Conservation (phyloP, 1,140 invertebrate genomes). For the Ctenoplectra terminalis region DNA sequence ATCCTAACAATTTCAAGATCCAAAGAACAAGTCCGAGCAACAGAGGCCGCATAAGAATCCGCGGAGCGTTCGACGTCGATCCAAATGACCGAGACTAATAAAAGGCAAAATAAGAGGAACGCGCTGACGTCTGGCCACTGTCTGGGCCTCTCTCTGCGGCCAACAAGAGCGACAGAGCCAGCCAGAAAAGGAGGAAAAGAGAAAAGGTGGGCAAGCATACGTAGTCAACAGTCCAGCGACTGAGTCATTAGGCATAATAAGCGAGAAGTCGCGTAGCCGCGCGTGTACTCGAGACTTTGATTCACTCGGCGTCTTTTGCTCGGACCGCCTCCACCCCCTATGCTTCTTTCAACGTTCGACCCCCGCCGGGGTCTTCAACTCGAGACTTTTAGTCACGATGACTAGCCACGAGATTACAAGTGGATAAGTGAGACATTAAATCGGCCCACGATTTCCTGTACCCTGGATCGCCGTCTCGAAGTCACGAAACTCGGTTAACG, state of each 20-base stretch:
- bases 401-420: constrained; percentile 55
- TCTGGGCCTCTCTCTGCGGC: constrained; percentile 35
- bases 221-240: constrained; percentile 33
- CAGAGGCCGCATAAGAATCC: not conserved
- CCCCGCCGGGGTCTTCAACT: not conserved
- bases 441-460: constrained; percentile 59
- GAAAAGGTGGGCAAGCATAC: constrained; percentile 11
- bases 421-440: constrained; percentile 64
- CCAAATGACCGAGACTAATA: constrained; percentile 47
- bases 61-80: constrained; percentile 44
- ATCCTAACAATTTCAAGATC: not conserved
- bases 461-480: not conserved
- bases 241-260: constrained; percentile 67
- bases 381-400: constrained; percentile 52
- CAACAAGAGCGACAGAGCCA: not conserved
- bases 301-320: constrained; percentile 54
- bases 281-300: constrained; percentile 57
- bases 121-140: constrained; percentile 65
- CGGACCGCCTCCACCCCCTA: not conserved
- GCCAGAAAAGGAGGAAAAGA: constrained; percentile 1
- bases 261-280: constrained; percentile 55
- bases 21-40: not conserved
- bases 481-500: too few species aligned
- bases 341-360: constrained; percentile 9
- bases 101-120: constrained; percentile 51